A percentile compares a stretch with the other conserved stretches of the same genome.
These are phyloP conservation scores for Stichopus horrens DNA, from an alignment of 53 echinoderm and acorn worm species.

Conservation along the genomic window DNA sequence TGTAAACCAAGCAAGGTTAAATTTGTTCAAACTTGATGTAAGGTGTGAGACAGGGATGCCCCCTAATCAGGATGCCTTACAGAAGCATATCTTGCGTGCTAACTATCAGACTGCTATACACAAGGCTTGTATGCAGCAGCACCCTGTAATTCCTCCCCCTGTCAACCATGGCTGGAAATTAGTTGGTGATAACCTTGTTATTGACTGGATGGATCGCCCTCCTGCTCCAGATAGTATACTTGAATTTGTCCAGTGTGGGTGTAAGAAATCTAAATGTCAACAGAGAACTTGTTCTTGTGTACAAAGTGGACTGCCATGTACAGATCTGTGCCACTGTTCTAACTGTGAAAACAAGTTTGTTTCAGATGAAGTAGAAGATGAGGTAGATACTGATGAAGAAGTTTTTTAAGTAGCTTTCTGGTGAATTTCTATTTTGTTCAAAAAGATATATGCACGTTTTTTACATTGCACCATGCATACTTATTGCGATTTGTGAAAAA, in stretches of 20 bases:
- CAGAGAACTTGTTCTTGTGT: conserved; percentile 2
- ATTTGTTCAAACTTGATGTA: conserved; percentile 15
- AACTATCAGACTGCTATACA: not conserved
- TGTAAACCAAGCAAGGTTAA: conserved; percentile 20
- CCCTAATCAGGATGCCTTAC: conserved; percentile 12
- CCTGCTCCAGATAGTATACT: conserved; percentile 54
- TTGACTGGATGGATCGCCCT: conserved; percentile 61
- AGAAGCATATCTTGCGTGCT: conserved; percentile 9
- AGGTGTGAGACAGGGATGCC: conserved; percentile 17
- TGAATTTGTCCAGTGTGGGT: conserved; percentile 20
- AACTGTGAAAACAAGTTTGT: not conserved
- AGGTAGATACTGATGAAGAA: not conserved
- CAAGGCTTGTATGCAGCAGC: not conserved
- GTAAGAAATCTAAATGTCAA: not conserved
- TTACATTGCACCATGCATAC: too few species aligned
- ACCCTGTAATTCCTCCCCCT: not conserved
- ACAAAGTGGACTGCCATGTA: conserved; percentile 20
- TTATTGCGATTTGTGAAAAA: too few species aligned
- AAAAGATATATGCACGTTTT: too few species aligned
- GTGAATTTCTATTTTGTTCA: too few species aligned
- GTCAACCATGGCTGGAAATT: conserved; percentile 19
- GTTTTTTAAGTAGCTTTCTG: conserved; percentile 9
- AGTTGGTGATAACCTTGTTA: conserved; percentile 43
- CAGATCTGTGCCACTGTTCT: not conserved
- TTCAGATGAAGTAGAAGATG: not conserved